These are phyloP conservation scores for Bothrops jararaca DNA, from an alignment of 2,113 vertebrate species.

Conservation along the genomic window DNA sequence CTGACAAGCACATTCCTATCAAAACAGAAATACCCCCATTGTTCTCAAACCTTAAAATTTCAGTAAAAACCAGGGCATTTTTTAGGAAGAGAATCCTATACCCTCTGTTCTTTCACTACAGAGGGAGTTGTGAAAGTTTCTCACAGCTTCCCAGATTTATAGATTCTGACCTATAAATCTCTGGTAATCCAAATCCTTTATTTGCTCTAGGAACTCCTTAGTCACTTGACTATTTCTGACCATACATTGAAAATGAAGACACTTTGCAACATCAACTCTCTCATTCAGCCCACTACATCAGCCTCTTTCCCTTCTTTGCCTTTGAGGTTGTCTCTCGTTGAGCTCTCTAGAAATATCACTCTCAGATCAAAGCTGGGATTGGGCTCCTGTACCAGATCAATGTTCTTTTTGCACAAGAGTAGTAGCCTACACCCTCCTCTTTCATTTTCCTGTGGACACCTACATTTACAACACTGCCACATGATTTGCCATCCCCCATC, in stretches of 20 bases:
- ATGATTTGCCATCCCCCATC: not conserved
- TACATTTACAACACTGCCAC: not conserved
- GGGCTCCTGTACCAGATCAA: not conserved
- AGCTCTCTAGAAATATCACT: not conserved
- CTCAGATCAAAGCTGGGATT: not conserved
- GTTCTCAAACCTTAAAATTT: not conserved
- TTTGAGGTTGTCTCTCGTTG: not conserved
- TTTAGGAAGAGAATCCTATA: not conserved
- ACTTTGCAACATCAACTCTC: not conserved
- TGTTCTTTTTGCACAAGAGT: not conserved
- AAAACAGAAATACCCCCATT: not conserved
- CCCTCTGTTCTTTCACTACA: not conserved
- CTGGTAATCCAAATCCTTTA: not conserved
- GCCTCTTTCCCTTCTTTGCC: not conserved
- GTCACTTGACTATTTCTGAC: not conserved
- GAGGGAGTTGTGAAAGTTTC: not conserved
- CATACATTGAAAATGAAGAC: not conserved
- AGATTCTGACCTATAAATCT: too few species aligned
- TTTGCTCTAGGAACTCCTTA: not conserved
- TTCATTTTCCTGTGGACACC: not conserved
- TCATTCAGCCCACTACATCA: not conserved
- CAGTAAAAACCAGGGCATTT: not conserved
- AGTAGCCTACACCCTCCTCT: not conserved
- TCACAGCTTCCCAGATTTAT: too few species aligned
- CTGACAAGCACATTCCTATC: not conserved